phyloP scores from a whole-genome alignment of 2,888 invertebrate species.

The Pristionchus maxplancki region DNA sequence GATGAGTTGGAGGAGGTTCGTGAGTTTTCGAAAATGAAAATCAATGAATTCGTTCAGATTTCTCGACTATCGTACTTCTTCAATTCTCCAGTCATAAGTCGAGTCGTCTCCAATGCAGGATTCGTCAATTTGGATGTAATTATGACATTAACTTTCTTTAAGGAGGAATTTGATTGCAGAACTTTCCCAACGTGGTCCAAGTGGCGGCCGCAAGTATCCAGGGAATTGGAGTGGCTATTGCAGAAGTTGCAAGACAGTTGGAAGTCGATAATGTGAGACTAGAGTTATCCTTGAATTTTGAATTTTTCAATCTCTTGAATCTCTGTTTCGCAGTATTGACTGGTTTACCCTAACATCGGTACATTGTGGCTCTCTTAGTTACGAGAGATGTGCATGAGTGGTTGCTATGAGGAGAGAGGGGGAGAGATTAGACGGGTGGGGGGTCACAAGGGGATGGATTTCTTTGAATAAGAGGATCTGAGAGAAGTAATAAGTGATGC shows the following conservation, averaged over 20 bases:
- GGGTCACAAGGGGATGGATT: too few species aligned
- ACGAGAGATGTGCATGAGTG: not conserved
- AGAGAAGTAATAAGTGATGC: too few species aligned
- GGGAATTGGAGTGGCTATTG: slow-evolving; percentile 2
- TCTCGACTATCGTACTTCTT: slow-evolving; percentile 35
- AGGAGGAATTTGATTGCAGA: not conserved
- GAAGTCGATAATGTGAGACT: not conserved
- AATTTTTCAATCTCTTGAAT: not conserved
- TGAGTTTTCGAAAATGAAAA: not conserved
- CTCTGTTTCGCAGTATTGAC: too few species aligned
- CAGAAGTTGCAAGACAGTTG: not conserved
- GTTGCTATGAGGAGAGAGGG: not conserved
- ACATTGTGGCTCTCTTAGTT: not conserved
- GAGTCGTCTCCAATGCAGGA: not conserved
- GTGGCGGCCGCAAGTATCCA: not conserved
- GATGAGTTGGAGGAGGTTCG: slow-evolving; percentile 49
- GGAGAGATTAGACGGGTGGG: not conserved
- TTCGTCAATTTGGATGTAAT: slow-evolving; percentile 16
- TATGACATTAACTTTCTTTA: too few species aligned
- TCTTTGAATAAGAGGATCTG: too few species aligned
- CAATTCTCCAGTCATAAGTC: slow-evolving; percentile 5
- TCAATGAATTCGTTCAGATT: not conserved
- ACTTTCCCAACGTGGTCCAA: slow-evolving; percentile 39
- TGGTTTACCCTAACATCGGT: too few species aligned
- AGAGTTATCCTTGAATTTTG: not conserved